Evolutionary conservation across 2,888 invertebrate genomes (phyloP).

Genomic region (Stenodera caucasica): DNA sequence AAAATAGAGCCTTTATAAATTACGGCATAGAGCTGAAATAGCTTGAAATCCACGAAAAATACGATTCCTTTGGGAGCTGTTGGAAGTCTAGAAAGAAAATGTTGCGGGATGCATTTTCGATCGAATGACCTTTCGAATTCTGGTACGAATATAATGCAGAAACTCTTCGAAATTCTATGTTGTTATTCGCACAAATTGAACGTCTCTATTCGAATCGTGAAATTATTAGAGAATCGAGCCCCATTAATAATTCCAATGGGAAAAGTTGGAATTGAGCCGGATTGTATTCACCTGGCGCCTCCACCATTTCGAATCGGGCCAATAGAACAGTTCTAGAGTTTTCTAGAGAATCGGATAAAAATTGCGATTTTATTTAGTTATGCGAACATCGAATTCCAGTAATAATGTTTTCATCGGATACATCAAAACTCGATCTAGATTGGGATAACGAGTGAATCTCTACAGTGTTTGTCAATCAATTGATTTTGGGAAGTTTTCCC

Average conservation of each 20-base stretch:
- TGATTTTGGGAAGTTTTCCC: neutral
- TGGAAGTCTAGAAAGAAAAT: neutral
- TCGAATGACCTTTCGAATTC: neutral
- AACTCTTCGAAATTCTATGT: too few relatives aligned
- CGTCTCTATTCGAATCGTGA: neutral
- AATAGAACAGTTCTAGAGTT: neutral
- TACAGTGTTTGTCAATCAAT: neutral
- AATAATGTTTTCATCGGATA: too few relatives aligned
- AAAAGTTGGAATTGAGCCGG: neutral
- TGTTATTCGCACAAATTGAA: too few relatives aligned
- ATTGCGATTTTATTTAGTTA: too few relatives aligned
- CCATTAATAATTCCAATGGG: neutral
- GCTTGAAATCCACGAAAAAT: neutral
- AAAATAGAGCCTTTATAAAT: neutral
- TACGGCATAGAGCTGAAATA: too few relatives aligned
- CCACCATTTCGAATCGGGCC: constrained; percentile 1
- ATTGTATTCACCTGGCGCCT: constrained; percentile 11
- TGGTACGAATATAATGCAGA: too few relatives aligned
- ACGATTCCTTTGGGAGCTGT: neutral
- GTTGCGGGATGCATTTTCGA: neutral
- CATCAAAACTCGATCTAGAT: too few relatives aligned
- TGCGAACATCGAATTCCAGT: too few relatives aligned
- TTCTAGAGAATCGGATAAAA: neutral
- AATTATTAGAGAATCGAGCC: neutral
- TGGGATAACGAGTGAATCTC: too few relatives aligned